Evolutionary conservation across 2,113 vertebrate genomes (phyloP).

Genomic region (Oryzias melastigma): DNA sequence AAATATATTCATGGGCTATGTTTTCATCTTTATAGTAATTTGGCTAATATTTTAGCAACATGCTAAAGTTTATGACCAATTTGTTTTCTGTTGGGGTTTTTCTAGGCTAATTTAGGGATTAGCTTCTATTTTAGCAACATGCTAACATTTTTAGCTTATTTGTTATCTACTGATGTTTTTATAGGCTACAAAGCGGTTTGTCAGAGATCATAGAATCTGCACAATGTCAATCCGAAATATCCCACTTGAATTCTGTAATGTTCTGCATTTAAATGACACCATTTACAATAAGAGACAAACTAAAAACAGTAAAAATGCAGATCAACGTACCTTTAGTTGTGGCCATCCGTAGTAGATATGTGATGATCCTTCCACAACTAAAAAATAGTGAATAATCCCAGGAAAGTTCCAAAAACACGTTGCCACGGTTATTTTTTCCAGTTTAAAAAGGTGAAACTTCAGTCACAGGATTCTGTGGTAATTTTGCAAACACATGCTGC

Average conservation of each 20-base stretch:
- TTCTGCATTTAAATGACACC: too few species aligned
- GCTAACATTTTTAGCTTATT: too few species aligned
- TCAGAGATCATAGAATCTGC: background rate
- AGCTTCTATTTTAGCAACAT: too few species aligned
- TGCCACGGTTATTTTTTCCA: conserved; percentile 33
- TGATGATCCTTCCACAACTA: conserved; percentile 38
- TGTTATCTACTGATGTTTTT: too few species aligned
- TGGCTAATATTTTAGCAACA: too few species aligned
- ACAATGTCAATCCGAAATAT: background rate
- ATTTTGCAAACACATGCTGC: conserved; percentile 71
- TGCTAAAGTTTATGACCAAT: too few species aligned
- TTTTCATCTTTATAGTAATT: too few species aligned
- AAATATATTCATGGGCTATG: too few species aligned
- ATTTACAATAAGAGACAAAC: too few species aligned
- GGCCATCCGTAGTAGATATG: conserved; percentile 58
- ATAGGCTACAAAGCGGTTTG: too few species aligned
- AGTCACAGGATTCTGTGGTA: conserved; percentile 55
- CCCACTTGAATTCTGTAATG: background rate
- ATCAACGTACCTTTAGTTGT: conserved; percentile 63
- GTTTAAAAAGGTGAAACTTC: conserved; percentile 47
- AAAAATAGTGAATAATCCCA: conserved; percentile 48
- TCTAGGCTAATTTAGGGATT: too few species aligned
- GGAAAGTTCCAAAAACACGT: conserved; percentile 44
- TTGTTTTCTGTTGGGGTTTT: too few species aligned
- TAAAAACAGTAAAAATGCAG: background rate